Percentiles rank a stretch among this genome's conserved stretches.
These are phyloP conservation scores for Nasonia vitripennis DNA, from an alignment of 1,140 invertebrate species.

Conservation along the genomic window DNA sequence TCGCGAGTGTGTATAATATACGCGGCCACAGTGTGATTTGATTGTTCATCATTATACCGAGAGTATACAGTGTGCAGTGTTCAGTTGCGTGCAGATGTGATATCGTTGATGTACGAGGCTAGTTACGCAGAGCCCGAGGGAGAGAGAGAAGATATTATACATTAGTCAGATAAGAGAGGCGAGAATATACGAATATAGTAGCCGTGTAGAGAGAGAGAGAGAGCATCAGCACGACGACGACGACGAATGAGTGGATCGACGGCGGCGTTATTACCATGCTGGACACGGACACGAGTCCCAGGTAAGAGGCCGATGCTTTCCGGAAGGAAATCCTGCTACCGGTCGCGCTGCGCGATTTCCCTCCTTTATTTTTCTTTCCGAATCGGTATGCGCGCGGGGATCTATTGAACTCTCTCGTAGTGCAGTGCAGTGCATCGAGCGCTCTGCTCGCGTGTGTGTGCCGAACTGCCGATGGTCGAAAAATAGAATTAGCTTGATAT, in stretches of 20 bases:
- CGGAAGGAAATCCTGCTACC: slow-evolving; percentile 26
- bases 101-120: background rate
- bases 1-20: background rate
- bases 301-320: slow-evolving; percentile 54
- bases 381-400: background rate
- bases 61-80: background rate
- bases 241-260: slow-evolving; percentile 16
- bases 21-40: background rate
- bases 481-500: slow-evolving; percentile 44
- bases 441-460: background rate
- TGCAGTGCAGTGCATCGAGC: background rate
- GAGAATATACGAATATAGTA: background rate
- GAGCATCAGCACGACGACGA: background rate
- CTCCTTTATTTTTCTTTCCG: background rate
- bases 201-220: background rate
- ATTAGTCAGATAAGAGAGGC: slow-evolving; percentile 12
- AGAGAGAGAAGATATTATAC: background rate
- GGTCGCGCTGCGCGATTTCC: background rate
- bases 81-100: background rate
- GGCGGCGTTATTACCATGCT: slow-evolving; percentile 66
- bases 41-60: background rate
- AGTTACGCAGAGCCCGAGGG: background rate
- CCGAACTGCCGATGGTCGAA: background rate
- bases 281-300: slow-evolving; percentile 65
- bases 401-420: background rate